Evolutionary conservation across 2,888 invertebrate species (phyloP).

Genomic region (Hedychridium roseum): DNA sequence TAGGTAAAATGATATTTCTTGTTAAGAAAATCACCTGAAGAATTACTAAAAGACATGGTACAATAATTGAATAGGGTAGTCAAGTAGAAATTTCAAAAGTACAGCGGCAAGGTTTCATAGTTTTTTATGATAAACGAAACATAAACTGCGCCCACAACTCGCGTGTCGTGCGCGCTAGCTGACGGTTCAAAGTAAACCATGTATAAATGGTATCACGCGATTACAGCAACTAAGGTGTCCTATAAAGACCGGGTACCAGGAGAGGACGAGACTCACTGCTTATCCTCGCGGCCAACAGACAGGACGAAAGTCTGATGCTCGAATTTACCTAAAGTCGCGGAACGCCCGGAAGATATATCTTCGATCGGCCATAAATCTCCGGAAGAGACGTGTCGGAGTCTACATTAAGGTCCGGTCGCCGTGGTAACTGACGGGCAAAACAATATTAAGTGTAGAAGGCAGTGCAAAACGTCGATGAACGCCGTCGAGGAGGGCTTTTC

Average conservation of each 20-base stretch:
- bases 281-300: too few relatives aligned
- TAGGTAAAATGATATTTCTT: too few relatives aligned
- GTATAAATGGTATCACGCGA: slow-evolving; percentile 22
- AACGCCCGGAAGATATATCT: slow-evolving; percentile 13
- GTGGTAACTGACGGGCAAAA: slow-evolving; percentile 37
- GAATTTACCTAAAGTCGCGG: too few relatives aligned
- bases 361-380: slow-evolving; percentile 27
- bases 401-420: slow-evolving; percentile 25
- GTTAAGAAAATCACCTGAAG: too few relatives aligned
- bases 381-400: slow-evolving; percentile 7
- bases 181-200: slow-evolving; percentile 8
- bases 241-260: too few relatives aligned
- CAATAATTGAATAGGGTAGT: too few relatives aligned
- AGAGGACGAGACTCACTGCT: too few relatives aligned
- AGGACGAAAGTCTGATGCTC: too few relatives aligned
- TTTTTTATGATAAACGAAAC: too few relatives aligned
- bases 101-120: too few relatives aligned
- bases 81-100: too few relatives aligned
- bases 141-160: slow-evolving; percentile 37
- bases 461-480: slow-evolving; percentile 14
- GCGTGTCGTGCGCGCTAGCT: slow-evolving; percentile 29
- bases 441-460: slow-evolving; percentile 17
- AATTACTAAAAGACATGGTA: too few relatives aligned
- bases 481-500: slow-evolving; percentile 18
- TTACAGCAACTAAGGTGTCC: slow-evolving; percentile 8